A percentile compares a stretch with the other conserved stretches of the same genome.
These are phyloP conservation scores for Phyllopteryx taeniolatus DNA, from an alignment of 2,113 vertebrate species.

Conservation along the genomic window DNA sequence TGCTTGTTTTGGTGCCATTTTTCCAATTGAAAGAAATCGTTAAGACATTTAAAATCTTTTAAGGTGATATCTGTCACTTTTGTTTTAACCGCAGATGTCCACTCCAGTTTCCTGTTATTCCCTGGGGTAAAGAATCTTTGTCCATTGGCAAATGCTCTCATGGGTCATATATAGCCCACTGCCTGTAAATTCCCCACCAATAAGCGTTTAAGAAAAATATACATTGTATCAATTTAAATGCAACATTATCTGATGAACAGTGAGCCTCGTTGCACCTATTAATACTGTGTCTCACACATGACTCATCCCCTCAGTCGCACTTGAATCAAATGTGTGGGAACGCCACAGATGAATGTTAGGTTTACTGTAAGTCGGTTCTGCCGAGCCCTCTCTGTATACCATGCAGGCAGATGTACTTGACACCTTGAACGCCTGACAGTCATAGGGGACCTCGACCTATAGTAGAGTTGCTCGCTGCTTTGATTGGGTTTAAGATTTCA, in stretches of 20 bases:
- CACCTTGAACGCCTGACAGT: neutral
- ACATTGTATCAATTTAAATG: conserved; percentile 6
- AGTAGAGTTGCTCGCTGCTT: neutral
- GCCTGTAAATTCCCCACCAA: neutral
- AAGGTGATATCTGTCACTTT: conserved; percentile 10
- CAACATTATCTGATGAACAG: conserved; percentile 8
- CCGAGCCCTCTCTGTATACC: neutral
- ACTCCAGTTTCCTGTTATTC: neutral
- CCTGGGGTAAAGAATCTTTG: neutral
- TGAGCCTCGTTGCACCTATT: neutral
- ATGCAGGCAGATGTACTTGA: neutral
- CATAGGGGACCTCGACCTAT: neutral
- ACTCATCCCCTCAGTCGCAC: conserved; percentile 6
- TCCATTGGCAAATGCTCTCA: too few relatives aligned
- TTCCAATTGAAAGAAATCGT: too few relatives aligned
- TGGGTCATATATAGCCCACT: too few relatives aligned
- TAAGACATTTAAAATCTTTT: too few relatives aligned
- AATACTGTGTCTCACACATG: neutral
- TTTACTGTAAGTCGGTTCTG: neutral
- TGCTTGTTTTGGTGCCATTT: neutral
- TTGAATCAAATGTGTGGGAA: conserved; percentile 15
- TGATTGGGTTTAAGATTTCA: neutral
- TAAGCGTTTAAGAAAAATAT: conserved; percentile 14
- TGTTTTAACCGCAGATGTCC: too few relatives aligned
- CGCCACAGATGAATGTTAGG: neutral